Evolutionary conservation across 2,888 invertebrate species (phyloP), one percentile per base, ranked within the genome.

Genomic region (Odontocerum albicorne): DNA sequence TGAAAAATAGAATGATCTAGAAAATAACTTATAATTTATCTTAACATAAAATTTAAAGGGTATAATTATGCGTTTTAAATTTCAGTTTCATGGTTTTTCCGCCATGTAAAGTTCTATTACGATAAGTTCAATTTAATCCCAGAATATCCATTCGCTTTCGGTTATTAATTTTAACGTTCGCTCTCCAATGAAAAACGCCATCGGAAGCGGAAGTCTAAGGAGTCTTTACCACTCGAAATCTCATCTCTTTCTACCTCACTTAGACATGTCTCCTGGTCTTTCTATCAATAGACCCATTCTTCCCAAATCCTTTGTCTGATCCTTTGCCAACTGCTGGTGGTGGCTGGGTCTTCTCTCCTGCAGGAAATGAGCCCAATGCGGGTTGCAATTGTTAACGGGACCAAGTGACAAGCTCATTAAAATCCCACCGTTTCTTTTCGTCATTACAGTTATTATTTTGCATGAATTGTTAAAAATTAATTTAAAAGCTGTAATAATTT

Each of bases 361-460:
- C n/a, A n/a, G n/a, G n/a, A n/a, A n/a, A n/a, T n/a, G n/a, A n/a
- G n/a, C n/a, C n/a, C n/a, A n/a, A 31, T 43, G 43, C 31, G 43
- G 31, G 31, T 17, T 31, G 3, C 16, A 31, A 31, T 10, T 43
- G n/a, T 31, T 12, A 38, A 38, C 15, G 43, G 31, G 32, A 12
- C n/a, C 38, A 16, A 17, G 33, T 45, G 12, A 44, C 22, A 17
- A n/a, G 39, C 36, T 36, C 12, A 36, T 36, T 15, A 36, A 36
- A n/a, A n/a, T 36, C 1, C 2, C 12, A 31, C 31, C 31, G 6
- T 31, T 4, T 31, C 6, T 12, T 31, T 31, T n/a, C 12, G 10
- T 31, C 12, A 12, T 31, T 31, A 4, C 31, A n/a, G 10, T 4
- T n/a, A 10, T n/a, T 31, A 3, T 31, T 31, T n/a, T n/a, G n/a